Evolutionary conservation across 2,888 invertebrate species (phyloP).

Genomic region (Drosophila phalerata): DNA sequence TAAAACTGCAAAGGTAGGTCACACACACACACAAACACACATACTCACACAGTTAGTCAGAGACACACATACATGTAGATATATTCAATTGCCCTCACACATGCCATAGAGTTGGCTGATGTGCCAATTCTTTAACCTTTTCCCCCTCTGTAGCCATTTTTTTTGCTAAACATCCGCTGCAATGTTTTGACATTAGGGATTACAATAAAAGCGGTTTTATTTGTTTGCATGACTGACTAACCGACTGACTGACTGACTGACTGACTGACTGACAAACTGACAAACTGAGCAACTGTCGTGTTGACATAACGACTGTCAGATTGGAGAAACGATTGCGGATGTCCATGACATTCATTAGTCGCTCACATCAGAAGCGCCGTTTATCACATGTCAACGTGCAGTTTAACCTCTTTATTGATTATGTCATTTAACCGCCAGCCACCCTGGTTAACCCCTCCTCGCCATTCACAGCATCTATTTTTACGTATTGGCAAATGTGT

Average conservation of each 20-base stretch:
- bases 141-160: constrained; percentile 32
- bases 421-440: constrained; percentile 35
- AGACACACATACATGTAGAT: constrained; percentile 17
- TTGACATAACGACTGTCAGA: constrained; percentile 30
- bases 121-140: constrained; percentile 9
- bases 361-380: constrained; percentile 51
- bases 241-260: constrained; percentile 13
- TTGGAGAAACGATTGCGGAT: constrained; percentile 17
- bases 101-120: constrained; percentile 42
- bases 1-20: constrained; percentile 63
- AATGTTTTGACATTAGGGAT: constrained; percentile 73
- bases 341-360: constrained; percentile 68
- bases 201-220: constrained; percentile 77
- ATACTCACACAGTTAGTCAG: neutral
- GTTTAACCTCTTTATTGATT: constrained; percentile 69
- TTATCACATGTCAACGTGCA: constrained; percentile 70
- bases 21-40: constrained; percentile 30
- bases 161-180: constrained; percentile 65
- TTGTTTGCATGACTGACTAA: constrained; percentile 61
- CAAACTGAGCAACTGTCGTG: constrained; percentile 18
- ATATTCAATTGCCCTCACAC: constrained; percentile 42
- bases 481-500: neutral
- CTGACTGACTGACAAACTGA: constrained; percentile 13
- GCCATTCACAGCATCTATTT: constrained; percentile 29
- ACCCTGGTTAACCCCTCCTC: no score